These are phyloP conservation scores for Dicyrtoma fusca DNA, from an alignment of 2,888 invertebrate species.

Conservation along the genomic window DNA sequence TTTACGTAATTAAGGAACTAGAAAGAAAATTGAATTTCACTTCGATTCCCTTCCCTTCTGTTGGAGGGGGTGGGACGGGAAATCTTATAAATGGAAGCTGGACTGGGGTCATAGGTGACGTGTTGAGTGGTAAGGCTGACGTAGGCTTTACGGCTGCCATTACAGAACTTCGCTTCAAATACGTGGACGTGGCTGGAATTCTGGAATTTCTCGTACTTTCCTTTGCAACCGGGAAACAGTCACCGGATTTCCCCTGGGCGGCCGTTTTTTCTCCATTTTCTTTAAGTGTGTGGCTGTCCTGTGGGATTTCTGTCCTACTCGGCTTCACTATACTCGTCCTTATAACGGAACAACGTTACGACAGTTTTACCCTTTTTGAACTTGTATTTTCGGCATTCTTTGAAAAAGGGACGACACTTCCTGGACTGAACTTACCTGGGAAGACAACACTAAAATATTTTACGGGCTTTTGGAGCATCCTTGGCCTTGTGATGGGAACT, in stretches of 20 bases:
- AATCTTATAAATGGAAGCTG: constrained; percentile 14
- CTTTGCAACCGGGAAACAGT: constrained; percentile 3
- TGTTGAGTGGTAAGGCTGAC: neutral
- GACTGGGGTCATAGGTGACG: constrained; percentile 17
- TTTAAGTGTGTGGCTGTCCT: neutral
- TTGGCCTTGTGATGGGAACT: neutral
- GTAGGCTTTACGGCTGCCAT: constrained; percentile 10
- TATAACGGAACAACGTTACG: neutral
- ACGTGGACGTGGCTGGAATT: neutral
- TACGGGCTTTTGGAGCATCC: neutral
- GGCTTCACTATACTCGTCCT: neutral
- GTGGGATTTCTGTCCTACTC: neutral
- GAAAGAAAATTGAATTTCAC: constrained; percentile 21
- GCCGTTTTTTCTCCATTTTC: constrained; percentile 7
- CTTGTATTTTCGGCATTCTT: constrained; percentile 2
- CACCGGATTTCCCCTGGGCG: neutral
- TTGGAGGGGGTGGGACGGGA: constrained; percentile 14
- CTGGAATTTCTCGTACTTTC: neutral
- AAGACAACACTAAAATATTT: neutral
- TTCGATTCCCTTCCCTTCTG: constrained; percentile 1
- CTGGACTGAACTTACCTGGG: neutral
- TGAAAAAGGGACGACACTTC: neutral
- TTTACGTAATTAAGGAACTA: neutral
- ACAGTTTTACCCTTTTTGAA: neutral
- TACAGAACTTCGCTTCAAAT: neutral